Evolutionary conservation across 2,888 invertebrate genomes (phyloP), one percentile per base, ranked within the genome.

Genomic region (Leptinotarsa tumamoca): DNA sequence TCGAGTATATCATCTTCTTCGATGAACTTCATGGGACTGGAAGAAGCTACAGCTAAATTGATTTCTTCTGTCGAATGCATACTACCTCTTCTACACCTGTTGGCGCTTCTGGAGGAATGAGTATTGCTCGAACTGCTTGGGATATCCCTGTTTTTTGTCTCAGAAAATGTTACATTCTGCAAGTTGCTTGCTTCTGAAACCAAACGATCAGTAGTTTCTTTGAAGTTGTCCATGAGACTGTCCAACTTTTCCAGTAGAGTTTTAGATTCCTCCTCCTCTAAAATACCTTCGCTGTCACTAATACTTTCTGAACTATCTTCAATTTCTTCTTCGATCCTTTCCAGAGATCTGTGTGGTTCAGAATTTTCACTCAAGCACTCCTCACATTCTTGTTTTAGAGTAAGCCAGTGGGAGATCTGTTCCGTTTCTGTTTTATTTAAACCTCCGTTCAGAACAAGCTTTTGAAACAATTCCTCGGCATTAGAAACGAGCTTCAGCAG

Each of bases 341-440:
- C 91, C 58, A 91, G 85, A 13, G 90, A 90, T 78, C 90, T 86
- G 71, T 89, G 88, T 0, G 89, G 88, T 81, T 90, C 90, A n/a
- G 90, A 90, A 15, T 88, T 87, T 73, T 90, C 90, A 68, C 91
- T 92, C 67, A 94, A 90, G 85, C 95, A 95, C 85, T 96, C 95
- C 87, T 96, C 95, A 87, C 95, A 96, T 87, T 96, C 96, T 81
- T 95, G 95, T 85, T 96, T 96, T 78, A 95, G 89, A 83, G 94
- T 95, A 21, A 96, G 89, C 96, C 96, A 96, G 81, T 95, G 94
- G 84, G 94, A 92, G 67, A 94, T 93, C 88, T 95, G 95, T 84
- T 94, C 94, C 80, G 93, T 91, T 85, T 95, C 95, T 76, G 91
- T 89, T 72, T 94, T 93, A 15, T 93, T 91, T 73, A 96, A 86